Conservation (phyloP, 2,797 vertebrate species). For the Aldrovandia affinis region DNA sequence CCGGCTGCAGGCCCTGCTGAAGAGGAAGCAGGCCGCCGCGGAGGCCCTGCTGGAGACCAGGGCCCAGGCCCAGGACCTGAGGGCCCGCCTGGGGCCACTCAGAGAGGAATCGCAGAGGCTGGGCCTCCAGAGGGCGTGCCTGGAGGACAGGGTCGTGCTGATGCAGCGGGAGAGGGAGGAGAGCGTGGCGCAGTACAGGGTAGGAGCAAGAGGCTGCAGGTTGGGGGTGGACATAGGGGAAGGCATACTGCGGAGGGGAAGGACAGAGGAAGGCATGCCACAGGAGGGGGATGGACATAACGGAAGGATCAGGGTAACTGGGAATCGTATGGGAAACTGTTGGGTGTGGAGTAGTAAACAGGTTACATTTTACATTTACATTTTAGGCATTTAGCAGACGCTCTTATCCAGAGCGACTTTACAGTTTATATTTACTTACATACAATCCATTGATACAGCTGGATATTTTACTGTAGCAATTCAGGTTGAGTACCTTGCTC, state of each 20-base stretch:
- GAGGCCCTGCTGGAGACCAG: conserved; percentile 77
- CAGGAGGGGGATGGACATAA: neutral
- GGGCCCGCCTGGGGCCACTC: conserved; percentile 78
- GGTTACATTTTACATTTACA: too few relatives aligned
- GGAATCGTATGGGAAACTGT: neutral
- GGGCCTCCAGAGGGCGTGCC: conserved; percentile 77
- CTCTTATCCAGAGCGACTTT: too few relatives aligned
- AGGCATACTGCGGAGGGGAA: neutral
- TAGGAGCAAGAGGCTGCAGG: conserved; percentile 50
- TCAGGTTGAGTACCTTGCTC: too few relatives aligned
- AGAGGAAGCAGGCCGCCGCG: conserved; percentile 76
- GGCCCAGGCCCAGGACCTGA: conserved; percentile 81
- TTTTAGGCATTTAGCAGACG: too few relatives aligned
- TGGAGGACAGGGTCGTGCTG: conserved; percentile 86
- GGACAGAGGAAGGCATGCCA: neutral
- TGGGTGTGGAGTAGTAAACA: neutral
- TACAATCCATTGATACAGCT: too few relatives aligned
- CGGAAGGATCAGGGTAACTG: neutral
- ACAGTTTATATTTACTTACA: too few relatives aligned
- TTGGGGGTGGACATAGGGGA: neutral
- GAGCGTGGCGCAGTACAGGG: conserved; percentile 84
- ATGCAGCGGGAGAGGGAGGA: conserved; percentile 80
- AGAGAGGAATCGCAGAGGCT: conserved; percentile 80
- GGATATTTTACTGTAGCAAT: too few relatives aligned
- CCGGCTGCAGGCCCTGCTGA: conserved; percentile 82